Conservation (phyloP, 2,888 invertebrate genomes). For the Heliconius ethilla region DNA sequence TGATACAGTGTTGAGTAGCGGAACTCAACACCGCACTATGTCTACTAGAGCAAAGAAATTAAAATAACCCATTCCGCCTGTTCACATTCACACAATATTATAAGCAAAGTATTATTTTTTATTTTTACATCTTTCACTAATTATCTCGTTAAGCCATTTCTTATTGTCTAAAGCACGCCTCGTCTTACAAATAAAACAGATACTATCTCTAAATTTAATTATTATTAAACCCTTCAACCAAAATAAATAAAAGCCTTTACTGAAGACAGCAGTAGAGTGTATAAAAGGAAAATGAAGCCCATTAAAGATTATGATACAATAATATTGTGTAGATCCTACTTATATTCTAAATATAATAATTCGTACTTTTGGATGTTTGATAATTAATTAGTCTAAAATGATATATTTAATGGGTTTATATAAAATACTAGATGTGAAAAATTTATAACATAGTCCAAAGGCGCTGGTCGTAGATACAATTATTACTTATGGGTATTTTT, state of each 20-base stretch:
- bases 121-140: constrained; percentile 1
- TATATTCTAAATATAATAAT: neutral
- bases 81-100: too few species aligned
- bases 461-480: too few species aligned
- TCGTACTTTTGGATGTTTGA: neutral
- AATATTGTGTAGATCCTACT: neutral
- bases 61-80: too few species aligned
- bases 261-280: neutral
- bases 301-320: constrained; percentile 9
- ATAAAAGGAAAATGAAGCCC: constrained; percentile 10
- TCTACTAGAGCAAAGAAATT: too few species aligned
- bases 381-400: neutral
- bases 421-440: too few species aligned
- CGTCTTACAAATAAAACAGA: constrained; percentile 4
- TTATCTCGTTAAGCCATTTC: constrained; percentile 4
- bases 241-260: constrained; percentile 16
- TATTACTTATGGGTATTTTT: too few species aligned
- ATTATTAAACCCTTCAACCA: constrained; percentile 15
- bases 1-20: too few species aligned
- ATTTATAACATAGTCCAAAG: too few species aligned
- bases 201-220: constrained; percentile 8
- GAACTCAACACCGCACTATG: too few species aligned
- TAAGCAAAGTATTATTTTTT: too few species aligned
- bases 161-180: constrained; percentile 15
- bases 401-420: neutral